Evolutionary conservation across 1,140 invertebrate species (phyloP).

Genomic region (Nephotettix cincticeps): DNA sequence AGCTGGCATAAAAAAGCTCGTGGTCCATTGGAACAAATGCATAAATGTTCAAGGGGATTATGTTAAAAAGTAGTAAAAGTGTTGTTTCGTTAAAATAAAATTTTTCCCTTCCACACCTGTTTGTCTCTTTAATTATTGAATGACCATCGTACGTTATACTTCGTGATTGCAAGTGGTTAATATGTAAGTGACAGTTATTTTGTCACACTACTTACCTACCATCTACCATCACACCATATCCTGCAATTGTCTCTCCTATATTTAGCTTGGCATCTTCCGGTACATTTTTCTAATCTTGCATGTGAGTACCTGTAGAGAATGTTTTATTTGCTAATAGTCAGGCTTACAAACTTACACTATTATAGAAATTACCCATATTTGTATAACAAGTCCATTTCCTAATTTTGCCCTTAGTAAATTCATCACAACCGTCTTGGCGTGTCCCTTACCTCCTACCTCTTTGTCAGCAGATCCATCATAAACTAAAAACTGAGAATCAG

Average conservation of each 20-base stretch:
- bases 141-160: no score
- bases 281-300: conserved; percentile 35
- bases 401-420: neutral
- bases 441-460: neutral
- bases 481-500: no score
- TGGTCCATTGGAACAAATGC: no score
- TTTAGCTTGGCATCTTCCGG: conserved; percentile 29
- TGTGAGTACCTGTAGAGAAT: conserved; percentile 35
- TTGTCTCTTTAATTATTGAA: no score
- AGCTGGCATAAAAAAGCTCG: no score
- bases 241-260: neutral
- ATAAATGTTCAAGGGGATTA: no score
- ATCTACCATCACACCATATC: conserved; percentile 11
- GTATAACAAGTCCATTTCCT: conserved; percentile 28
- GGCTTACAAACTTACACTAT: conserved; percentile 27
- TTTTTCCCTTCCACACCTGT: no score
- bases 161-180: conserved; percentile 2
- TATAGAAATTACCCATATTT: conserved; percentile 39
- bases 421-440: neutral
- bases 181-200: conserved; percentile 10
- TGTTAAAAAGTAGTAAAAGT: no score
- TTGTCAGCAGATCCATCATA: neutral
- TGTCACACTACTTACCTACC: conserved; percentile 21
- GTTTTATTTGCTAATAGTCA: conserved; percentile 31
- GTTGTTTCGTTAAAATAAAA: no score